Evolutionary conservation across 2,113 vertebrate species (phyloP).

Genomic region (Pedionomus torquatus): DNA sequence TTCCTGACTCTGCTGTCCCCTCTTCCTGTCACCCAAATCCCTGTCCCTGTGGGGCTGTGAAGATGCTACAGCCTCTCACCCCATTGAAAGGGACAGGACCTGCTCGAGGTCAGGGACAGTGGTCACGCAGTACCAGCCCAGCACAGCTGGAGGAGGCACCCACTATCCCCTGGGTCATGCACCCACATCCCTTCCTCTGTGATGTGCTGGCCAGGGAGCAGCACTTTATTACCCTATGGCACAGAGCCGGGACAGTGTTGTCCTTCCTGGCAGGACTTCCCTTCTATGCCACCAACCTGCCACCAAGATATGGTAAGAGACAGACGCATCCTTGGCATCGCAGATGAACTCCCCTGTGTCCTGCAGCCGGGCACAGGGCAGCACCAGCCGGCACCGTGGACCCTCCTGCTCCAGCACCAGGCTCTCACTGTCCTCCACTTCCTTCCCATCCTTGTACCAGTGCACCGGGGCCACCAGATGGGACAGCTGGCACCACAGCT

Average conservation of each 20-base stretch:
- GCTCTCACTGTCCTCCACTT: constrained; percentile 80
- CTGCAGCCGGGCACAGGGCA: constrained; percentile 78
- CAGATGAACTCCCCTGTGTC: constrained; percentile 90
- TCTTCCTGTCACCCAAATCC: not conserved
- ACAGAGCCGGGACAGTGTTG: not conserved
- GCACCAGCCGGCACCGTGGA: constrained; percentile 79
- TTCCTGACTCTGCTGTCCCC: not conserved
- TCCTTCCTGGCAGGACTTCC: not conserved
- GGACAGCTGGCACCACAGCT: constrained; percentile 90
- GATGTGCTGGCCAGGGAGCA: not conserved
- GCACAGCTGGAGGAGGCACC: not conserved
- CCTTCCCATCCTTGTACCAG: constrained; percentile 90
- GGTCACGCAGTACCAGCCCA: not conserved
- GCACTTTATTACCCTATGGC: not conserved
- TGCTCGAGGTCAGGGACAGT: rapidly evolving
- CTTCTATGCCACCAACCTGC: constrained; percentile 72
- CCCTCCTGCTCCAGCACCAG: constrained; percentile 85
- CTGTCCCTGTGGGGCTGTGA: not conserved
- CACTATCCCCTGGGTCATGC: too few species aligned
- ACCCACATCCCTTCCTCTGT: rapidly evolving
- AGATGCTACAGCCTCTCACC: not conserved
- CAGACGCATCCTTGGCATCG: constrained; percentile 76
- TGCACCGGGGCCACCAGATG: constrained; percentile 67
- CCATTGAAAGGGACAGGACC: not conserved
- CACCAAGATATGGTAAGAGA: constrained; percentile 80